Percentiles rank a stretch among this genome's conserved stretches.
phyloP scores from a whole-genome alignment of 2,113 vertebrate genomes.

The Delphinapterus leucas region DNA sequence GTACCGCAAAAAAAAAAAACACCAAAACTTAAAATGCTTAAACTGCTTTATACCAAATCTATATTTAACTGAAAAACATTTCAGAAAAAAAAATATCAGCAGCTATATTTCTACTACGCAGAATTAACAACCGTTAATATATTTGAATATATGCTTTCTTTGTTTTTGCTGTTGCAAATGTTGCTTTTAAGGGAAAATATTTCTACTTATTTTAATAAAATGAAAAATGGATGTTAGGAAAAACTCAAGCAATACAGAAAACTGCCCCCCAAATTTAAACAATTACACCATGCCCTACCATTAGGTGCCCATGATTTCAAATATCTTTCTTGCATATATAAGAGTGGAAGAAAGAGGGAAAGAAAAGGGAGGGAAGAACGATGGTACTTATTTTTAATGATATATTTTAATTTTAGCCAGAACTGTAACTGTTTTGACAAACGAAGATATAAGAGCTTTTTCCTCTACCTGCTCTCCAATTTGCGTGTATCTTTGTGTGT shows the following conservation, averaged over 20 bases:
- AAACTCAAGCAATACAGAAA: background rate
- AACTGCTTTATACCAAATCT: background rate
- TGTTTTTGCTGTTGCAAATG: background rate
- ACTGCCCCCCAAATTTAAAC: background rate
- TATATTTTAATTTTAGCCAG: background rate
- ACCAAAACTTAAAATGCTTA: background rate
- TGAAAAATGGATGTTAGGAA: background rate
- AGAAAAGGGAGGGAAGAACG: too few species aligned
- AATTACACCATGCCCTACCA: background rate
- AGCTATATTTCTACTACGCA: background rate
- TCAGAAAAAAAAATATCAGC: background rate
- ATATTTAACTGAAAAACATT: background rate
- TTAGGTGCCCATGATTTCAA: background rate
- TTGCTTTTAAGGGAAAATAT: background rate
- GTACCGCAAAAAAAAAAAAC: too few species aligned
- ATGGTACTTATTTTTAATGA: background rate
- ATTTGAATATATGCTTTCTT: background rate
- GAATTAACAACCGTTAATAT: background rate
- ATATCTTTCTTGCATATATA: background rate
- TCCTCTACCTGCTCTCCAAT: background rate
- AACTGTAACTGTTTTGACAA: background rate
- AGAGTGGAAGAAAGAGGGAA: background rate
- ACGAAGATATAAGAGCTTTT: background rate
- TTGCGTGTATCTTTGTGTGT: background rate
- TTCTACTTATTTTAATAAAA: conserved; percentile 17